phyloP scores from a whole-genome alignment of 2,888 invertebrate species.

The Hemistola chrysoprasaria region DNA sequence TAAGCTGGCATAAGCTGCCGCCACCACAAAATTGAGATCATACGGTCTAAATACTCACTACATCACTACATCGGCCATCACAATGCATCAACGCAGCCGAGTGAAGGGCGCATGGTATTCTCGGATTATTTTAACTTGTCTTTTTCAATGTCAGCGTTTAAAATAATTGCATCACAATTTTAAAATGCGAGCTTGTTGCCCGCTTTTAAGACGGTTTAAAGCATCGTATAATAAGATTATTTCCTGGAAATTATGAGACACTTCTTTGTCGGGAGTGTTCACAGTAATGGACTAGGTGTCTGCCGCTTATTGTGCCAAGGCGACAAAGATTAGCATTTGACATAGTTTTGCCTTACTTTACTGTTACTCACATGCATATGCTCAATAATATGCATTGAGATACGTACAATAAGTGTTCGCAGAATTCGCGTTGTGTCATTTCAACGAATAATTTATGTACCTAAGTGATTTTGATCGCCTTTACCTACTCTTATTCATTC shows the following conservation, averaged over 20 bases:
- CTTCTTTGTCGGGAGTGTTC: conserved; percentile 39
- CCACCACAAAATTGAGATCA: conserved; percentile 44
- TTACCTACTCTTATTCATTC: neutral
- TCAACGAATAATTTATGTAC: conserved; percentile 3
- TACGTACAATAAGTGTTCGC: conserved; percentile 1
- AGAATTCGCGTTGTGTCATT: conserved; percentile 2
- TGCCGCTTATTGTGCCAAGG: conserved; percentile 20
- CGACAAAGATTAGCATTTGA: conserved; percentile 17
- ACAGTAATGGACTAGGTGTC: conserved; percentile 22
- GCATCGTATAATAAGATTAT: conserved; percentile 69
- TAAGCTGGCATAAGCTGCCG: conserved; percentile 45
- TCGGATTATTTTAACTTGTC: conserved; percentile 81
- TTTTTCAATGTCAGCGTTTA: conserved; percentile 82
- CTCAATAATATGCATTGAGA: conserved; percentile 8
- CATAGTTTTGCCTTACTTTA: conserved; percentile 11
- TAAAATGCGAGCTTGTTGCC: conserved; percentile 73
- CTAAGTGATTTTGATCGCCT: neutral
- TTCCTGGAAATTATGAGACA: conserved; percentile 73
- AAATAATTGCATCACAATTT: conserved; percentile 82
- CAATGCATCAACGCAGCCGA: conserved; percentile 75
- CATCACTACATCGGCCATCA: conserved; percentile 65
- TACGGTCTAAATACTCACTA: conserved; percentile 73
- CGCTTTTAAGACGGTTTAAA: conserved; percentile 72
- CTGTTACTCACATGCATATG: conserved; percentile 8
- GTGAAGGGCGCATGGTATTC: conserved; percentile 79